Base-by-base conservation (phyloP, 2,113 vertebrate genomes). In the Thomomys bottae region DNA sequence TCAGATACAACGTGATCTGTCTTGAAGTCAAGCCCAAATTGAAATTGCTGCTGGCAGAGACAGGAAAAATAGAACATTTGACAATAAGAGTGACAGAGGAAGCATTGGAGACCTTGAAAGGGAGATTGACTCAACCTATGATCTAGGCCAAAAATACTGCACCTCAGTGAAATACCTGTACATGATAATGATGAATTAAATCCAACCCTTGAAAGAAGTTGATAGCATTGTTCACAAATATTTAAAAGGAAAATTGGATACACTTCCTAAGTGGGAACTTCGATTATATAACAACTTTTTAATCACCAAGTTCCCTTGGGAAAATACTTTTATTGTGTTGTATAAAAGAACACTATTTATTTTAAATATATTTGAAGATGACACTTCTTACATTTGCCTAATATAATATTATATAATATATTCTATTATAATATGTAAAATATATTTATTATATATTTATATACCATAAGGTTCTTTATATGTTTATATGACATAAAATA, bases 11-110 rank as follows among this genome's bases (percentile, higher is more conserved):
- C 80, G 85, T 94, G 94, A 90, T 81, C 93, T 92, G 94, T 96
- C 96, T 96, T 95, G 87, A 96, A 96, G 95, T 96, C 96, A 97
- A 96, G 83, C 70, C 90, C 96, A 92, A 92, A 96, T 95, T 97
- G 96, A 97, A 97, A 96, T 54, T 0, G 93, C 96, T 72, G 93
- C 97, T 97, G 96, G 96, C 94, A 92, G 95, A 95, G 95, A 94
- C 92, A 96, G 96, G 95, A 96, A 97, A 95, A 96, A 95, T 94
- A 92, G 95, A 86, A 94, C 96, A 84, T 95, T 90, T 96, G 94
- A 97, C 94, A 97, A 97, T 97, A 96, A 95, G 92, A 97, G 93
- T 89, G 94, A 78, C 91, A 92, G 93, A 87, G 64, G 89, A 96
- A 93, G 87, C 89, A 77, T 67, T 84, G 92, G 92, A 72, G 45